Evolutionary conservation across 37 sponge, comb jelly and placozoan species (phyloP), one percentile per base, ranked within the genome.

Genomic region (Ianthella basta): DNA sequence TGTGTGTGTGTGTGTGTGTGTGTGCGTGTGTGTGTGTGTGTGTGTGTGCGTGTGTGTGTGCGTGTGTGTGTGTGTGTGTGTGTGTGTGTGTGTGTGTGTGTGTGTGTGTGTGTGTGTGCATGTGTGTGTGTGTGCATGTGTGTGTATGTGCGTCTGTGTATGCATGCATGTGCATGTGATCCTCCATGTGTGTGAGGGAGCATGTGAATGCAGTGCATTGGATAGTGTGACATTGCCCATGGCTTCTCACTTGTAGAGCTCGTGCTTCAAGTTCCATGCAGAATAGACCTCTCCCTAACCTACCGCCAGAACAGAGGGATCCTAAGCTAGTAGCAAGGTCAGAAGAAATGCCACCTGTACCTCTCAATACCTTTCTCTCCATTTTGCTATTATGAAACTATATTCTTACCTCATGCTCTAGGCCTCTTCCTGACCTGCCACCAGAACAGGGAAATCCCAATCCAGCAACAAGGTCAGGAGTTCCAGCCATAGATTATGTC

Each of bases 81-180:
- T 69, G 70, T 69, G 70, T 30, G 34, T 69, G 70, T 69, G 70
- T 69, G 70, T 69, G 70, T 69, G 70, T 69, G 70, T 69, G 70
- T 69, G 70, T 69, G 70, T 69, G 70, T 69, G 70, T 69, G 70
- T 69, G 34, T 69, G 70, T 69, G 70, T 69, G 70, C 27, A 33
- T 30, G 34, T 69, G 70, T 69, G 70, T 69, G 70, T 69, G 70
- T 69, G 35, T 69, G 70, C 34, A 35, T 69, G 70, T 32, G 34
- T 69, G 70, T 69, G 70, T 69, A 33, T 30, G 34, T 30, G 70
- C 6, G 70, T 69, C 33, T 69, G 34, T 69, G 70, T 69, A 33
- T 32, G 70, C 27, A 30, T 1, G 70, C 34, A 35, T 69, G 34
- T 30, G 66, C 27, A 30, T 64, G 66, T 64, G 66, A 29, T 24